Base-by-base conservation (phyloP, 2,797 vertebrate species). In the Tolypeutes matacus region DNA sequence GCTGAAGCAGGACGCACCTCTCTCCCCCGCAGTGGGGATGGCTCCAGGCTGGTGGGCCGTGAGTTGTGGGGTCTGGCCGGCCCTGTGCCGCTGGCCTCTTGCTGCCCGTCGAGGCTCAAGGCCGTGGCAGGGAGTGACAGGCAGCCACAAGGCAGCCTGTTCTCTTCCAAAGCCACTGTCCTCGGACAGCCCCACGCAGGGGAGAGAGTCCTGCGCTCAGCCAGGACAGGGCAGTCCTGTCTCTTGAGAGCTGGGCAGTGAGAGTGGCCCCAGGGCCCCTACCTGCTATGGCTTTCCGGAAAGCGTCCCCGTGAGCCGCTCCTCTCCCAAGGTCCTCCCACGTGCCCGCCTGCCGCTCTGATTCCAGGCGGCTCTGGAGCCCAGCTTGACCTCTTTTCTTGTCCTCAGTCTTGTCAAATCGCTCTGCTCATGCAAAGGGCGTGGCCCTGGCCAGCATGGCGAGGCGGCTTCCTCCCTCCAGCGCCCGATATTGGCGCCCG, bases 1-100 rank as follows among this genome's bases (percentile, higher is more conserved):
- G 53, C 77, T 64, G 81, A 85, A 72, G 67, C 56, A 88, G 64
- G 96, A 73, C 13, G 23, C 49, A 36, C 82, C 86, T 83, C 81
- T 95, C 67, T 76, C 58, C 65, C 25, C 29, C 18, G 0, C 70
- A 67, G 39, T 11, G n/a, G n/a, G 62, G n/a, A 69, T 23, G 21
- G 75, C 58, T 83, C 39, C 56, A 46, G 67, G 36, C 51, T 31
- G 12, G 20, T 29, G 21, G 88, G 67, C 46, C 29, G 39, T 46
- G 13, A 75, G 31, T 39, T 53, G 34, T 18, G 39, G 21, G 51
- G 49, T 3, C 29, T 25, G 14, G 58, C 84, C 82, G 90, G 85
- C 42, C n/a, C 51, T 8, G 10, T 2, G 36, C 51, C 89, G 65
- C 64, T 7, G 5, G 29, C n/a, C 12, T 15, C 46, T 46, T 84